Evolutionary conservation across 2,113 vertebrate species (phyloP).

Genomic region (Eclectus roratus): DNA sequence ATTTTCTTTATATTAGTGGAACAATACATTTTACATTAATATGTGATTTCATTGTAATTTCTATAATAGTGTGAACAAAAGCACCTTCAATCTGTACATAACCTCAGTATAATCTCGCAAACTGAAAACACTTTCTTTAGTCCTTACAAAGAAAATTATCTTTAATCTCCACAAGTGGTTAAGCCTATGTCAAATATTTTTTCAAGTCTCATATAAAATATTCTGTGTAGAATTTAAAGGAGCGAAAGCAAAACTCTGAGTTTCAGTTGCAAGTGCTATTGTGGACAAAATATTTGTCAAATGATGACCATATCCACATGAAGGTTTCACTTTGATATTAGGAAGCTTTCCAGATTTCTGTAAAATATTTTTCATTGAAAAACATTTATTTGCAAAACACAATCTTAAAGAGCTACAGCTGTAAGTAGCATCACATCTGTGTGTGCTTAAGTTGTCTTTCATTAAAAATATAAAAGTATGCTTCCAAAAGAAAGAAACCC

Average conservation of each 20-base stretch:
- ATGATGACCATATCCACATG: not conserved
- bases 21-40: not conserved
- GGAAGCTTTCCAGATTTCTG: not conserved
- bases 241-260: not conserved
- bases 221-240: not conserved
- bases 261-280: not conserved
- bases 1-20: not conserved
- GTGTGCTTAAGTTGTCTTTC: not conserved
- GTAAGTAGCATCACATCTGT: not conserved
- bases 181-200: not conserved
- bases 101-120: not conserved
- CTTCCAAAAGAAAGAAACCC: not conserved
- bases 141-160: not conserved
- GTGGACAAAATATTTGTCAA: not conserved
- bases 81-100: not conserved
- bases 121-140: not conserved
- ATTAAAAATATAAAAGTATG: not conserved
- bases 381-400: not conserved
- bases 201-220: not conserved
- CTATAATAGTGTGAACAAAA: not conserved
- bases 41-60: not conserved
- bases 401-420: not conserved
- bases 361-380: not conserved
- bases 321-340: not conserved
- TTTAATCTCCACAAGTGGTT: not conserved